phyloP scores from a whole-genome alignment of 1,140 invertebrate species.

The Ruditapes philippinarum region DNA sequence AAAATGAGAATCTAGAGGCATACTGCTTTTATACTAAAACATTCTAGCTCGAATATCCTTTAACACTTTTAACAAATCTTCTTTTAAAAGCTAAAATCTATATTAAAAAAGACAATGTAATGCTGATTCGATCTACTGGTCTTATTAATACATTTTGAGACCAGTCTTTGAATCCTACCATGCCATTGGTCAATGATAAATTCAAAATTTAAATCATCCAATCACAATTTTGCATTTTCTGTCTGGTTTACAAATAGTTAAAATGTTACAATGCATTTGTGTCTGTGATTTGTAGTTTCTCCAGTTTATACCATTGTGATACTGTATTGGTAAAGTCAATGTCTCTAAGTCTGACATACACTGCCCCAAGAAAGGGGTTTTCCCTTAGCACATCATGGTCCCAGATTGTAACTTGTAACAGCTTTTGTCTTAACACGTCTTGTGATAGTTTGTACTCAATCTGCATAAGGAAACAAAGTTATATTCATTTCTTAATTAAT shows the following conservation, averaged over 20 bases:
- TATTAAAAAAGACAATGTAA: too few relatives aligned
- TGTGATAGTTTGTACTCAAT: constrained; percentile 95
- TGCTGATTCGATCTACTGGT: too few relatives aligned
- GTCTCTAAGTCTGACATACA: constrained; percentile 91
- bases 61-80: too few relatives aligned
- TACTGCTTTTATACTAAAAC: too few relatives aligned
- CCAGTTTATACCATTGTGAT: constrained; percentile 86
- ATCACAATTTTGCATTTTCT: too few relatives aligned
- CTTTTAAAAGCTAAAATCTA: too few relatives aligned
- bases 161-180: background rate
- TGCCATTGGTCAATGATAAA: background rate
- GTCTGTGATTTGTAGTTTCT: constrained; percentile 77
- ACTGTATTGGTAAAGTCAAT: constrained; percentile 92
- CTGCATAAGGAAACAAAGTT: too few relatives aligned
- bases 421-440: constrained; percentile 92
- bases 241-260: background rate
- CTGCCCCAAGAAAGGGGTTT: constrained; percentile 97
- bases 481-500: too few relatives aligned
- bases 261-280: background rate
- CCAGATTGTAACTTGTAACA: constrained; percentile 97
- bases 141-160: background rate
- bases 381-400: constrained; percentile 98
- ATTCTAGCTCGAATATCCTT: too few relatives aligned
- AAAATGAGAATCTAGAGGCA: too few relatives aligned
- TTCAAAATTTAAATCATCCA: too few relatives aligned